Conservation (phyloP, 2,797 vertebrate species). For the Centroberyx gerrardi region DNA sequence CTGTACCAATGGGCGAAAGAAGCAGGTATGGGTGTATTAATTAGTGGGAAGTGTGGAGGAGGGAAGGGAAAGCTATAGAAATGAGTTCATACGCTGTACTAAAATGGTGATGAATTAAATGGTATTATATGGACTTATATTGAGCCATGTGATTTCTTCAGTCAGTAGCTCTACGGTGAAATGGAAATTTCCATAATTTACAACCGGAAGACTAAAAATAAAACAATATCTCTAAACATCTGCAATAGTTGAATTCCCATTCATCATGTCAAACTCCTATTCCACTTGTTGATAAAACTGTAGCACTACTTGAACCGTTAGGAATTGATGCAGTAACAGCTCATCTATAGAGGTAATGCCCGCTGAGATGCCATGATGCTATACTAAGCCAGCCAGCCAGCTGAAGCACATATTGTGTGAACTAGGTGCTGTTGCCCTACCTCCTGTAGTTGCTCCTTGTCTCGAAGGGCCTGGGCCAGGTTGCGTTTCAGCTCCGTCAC, state of each 20-base stretch:
- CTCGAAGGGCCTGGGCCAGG: conserved; percentile 87
- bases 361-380: neutral
- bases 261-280: too few species aligned
- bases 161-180: too few species aligned
- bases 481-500: conserved; percentile 89
- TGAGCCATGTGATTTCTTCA: conserved; percentile 4
- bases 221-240: neutral
- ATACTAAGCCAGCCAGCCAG: neutral
- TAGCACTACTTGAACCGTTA: neutral
- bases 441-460: conserved; percentile 89
- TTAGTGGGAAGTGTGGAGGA: conserved; percentile 63
- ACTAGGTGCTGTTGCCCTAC: conserved; percentile 47
- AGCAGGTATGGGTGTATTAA: conserved; percentile 75
- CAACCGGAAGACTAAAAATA: neutral
- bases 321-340: neutral
- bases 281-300: too few species aligned
- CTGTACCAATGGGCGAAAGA: conserved; percentile 53
- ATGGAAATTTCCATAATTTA: neutral
- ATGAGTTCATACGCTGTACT: conserved; percentile 34
- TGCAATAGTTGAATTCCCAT: too few species aligned
- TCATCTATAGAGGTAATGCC: neutral
- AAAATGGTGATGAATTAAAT: neutral
- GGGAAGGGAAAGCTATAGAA: conserved; percentile 11
- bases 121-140: neutral
- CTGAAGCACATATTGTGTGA: neutral